Evolutionary conservation across 2,888 invertebrate species (phyloP).

Genomic region (Philonicus albiceps): DNA sequence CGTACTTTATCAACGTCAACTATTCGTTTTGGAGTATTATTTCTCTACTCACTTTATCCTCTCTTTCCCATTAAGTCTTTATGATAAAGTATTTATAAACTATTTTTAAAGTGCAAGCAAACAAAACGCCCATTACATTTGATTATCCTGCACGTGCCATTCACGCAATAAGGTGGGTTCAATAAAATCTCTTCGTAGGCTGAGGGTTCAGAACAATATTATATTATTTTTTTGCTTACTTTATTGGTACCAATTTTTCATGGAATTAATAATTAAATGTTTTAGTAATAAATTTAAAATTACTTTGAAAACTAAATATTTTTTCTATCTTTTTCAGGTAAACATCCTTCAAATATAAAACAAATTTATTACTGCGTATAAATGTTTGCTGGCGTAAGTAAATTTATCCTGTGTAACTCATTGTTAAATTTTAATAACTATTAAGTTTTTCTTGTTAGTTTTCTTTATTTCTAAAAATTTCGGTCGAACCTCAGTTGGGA

Average conservation of each 20-base stretch:
- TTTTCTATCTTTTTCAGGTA: background rate
- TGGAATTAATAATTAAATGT: background rate
- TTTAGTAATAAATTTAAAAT: background rate
- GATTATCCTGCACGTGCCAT: background rate
- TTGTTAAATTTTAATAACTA: background rate
- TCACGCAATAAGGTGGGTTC: background rate
- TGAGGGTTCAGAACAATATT: no score
- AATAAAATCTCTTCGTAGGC: background rate
- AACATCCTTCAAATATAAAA: background rate
- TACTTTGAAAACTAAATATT: background rate
- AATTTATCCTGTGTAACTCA: background rate
- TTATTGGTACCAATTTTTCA: background rate
- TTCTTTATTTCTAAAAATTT: no score
- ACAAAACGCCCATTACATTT: background rate
- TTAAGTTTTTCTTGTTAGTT: background rate
- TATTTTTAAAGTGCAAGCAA: background rate
- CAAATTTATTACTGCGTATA: background rate
- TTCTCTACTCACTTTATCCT: no score
- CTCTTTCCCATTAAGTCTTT: background rate
- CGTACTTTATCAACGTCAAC: background rate
- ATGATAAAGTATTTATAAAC: background rate
- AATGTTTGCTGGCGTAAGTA: background rate
- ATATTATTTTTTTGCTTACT: background rate
- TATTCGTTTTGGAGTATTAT: background rate
- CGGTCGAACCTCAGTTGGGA: no score